Percentiles rank a stretch among this genome's conserved stretches.
Conservation (phyloP, 92 coral and sea anemone species). For the Diadumene lineata region DNA sequence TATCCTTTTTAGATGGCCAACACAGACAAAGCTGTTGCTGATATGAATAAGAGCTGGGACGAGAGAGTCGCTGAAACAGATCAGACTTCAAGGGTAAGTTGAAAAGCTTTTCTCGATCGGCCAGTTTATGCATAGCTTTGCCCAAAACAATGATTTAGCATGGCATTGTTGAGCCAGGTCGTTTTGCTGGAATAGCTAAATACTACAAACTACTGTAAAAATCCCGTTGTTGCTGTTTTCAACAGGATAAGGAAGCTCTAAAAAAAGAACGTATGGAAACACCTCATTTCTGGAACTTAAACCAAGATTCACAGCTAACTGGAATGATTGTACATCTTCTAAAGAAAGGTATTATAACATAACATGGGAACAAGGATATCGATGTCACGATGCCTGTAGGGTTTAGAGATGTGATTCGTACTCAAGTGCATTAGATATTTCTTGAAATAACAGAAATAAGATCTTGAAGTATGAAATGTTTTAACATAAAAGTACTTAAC, state of each 20-base stretch:
- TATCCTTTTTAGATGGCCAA: slow-evolving; percentile 64
- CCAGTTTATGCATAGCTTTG: too few relatives aligned
- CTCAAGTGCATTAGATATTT: too few relatives aligned
- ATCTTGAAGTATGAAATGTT: too few relatives aligned
- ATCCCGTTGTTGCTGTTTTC: too few relatives aligned
- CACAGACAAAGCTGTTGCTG: slow-evolving; percentile 71
- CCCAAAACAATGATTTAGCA: neutral
- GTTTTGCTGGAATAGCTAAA: too few relatives aligned
- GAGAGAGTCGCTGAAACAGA: slow-evolving; percentile 75
- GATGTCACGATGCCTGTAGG: too few relatives aligned
- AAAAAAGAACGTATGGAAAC: slow-evolving; percentile 87
- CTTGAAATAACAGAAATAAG: too few relatives aligned
- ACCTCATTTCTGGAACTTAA: slow-evolving; percentile 95
- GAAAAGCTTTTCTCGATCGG: too few relatives aligned
- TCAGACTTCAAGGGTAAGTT: slow-evolving; percentile 59
- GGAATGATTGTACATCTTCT: slow-evolving; percentile 88
- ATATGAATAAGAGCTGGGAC: slow-evolving; percentile 85
- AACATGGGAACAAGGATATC: too few relatives aligned
- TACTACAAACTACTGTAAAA: too few relatives aligned
- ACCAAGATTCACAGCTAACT: slow-evolving; percentile 91
- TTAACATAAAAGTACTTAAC: neutral
- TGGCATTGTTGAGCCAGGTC: too few relatives aligned
- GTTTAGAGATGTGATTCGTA: too few relatives aligned
- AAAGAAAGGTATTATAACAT: slow-evolving; percentile 63
- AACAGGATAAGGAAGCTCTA: slow-evolving; percentile 82